Evolutionary conservation across 2,797 vertebrate species (phyloP), one percentile per base, ranked within the genome.

Genomic region (Bradypodion ventrale): DNA sequence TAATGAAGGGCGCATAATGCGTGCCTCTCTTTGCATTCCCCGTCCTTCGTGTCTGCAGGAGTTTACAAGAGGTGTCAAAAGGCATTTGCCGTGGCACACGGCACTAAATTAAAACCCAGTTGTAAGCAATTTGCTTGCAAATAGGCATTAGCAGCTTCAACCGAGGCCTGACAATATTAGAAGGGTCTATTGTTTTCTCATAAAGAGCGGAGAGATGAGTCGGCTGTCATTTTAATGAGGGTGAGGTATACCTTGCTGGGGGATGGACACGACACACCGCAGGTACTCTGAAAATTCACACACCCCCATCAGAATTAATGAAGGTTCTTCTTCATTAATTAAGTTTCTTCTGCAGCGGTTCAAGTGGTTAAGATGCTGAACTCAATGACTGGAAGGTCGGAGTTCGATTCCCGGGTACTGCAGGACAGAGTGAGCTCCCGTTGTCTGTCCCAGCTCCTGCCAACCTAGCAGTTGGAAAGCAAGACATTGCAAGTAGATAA

Each of bases 91-190:
- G 59, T 7, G 19, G 46, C 7, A 49, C 7, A 8, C 29, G 10
- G 44, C 75, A 59, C 75, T 78, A 72, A 86, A 83, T 78, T 83
- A 78, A 83, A 86, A 86, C 78, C 75, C 59, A 32, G 75, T 78
- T 65, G 69, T 59, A 86, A 86, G 80, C 80, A 86, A 86, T 83
- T 86, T 86, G 75, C 75, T 78, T 78, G 85, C 85, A 86, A 82
- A 83, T 78, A 78, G 35, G 40, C 46, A 66, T 74, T 59, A 44
- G 65, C 52, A 6, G 1, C 69, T 42, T 73, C n/a, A 21, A 1
- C 82, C 52, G 74, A 23, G 12, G 32, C 83, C 85, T 60, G 5
- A 65, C 40, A 4, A 10, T 68, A 81, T 75, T 63, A 80, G 37
- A 44, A 46, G 63, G 46, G 10, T 29, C 46, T 40, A 32, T 83